A percentile compares a stretch with the other conserved stretches of the same genome.
Evolutionary conservation across 2,113 vertebrate species (phyloP).

Genomic region (Riparia riparia): DNA sequence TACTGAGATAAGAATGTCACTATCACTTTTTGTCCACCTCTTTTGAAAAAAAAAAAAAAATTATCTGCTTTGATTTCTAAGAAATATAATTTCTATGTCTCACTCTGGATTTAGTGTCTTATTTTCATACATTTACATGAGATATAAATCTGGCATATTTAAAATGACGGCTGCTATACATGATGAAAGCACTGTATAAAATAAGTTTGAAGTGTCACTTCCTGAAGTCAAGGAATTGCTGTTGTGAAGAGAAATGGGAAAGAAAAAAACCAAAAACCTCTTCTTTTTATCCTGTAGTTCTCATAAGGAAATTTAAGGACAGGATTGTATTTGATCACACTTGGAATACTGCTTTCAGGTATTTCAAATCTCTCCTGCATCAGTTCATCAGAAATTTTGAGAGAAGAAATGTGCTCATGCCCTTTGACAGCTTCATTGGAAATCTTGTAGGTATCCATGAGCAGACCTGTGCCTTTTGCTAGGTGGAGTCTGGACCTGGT

Average conservation of each 20-base stretch:
- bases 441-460: neutral
- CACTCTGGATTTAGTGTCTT: neutral
- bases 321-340: neutral
- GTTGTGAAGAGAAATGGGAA: neutral
- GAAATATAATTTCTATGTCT: constrained; percentile 1
- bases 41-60: neutral
- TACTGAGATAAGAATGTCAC: neutral
- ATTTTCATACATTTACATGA: constrained; percentile 44
- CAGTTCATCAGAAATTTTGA: neutral
- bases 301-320: neutral
- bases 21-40: neutral
- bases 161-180: neutral
- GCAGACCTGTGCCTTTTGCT: neutral
- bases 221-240: constrained; percentile 9
- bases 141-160: constrained; percentile 24
- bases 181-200: constrained; percentile 19
- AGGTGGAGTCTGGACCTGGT: neutral
- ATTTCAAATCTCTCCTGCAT: neutral
- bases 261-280: neutral
- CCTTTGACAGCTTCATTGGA: neutral
- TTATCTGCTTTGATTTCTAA: neutral
- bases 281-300: neutral
- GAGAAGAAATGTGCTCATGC: neutral
- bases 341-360: neutral
- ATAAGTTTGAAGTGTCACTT: constrained; percentile 4